Evolutionary conservation across 1,140 invertebrate genomes (phyloP), one percentile per base, ranked within the genome.

Genomic region (Mycetomoellerius zeteki): DNA sequence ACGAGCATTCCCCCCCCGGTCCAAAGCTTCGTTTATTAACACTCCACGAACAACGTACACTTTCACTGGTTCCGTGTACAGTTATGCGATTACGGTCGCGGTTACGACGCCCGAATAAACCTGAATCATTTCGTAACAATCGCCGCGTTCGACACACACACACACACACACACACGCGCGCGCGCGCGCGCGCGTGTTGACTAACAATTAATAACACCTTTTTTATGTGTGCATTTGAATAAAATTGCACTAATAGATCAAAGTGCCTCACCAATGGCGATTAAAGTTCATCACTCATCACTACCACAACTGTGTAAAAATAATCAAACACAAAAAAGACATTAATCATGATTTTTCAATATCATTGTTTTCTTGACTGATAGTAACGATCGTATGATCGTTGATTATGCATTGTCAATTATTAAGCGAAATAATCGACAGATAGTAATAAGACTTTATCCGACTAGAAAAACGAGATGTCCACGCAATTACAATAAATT

Each of bases 21-120:
- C 19, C 30, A 77, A 54, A 77, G 69, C 60, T 88, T 86, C 87
- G 62, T 89, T 88, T 64, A 86, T 89, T 89, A 88, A 69, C 87
- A 62, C 67, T 60, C 52, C n/a, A 24, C 12, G 27, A n/a, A 71
- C 69, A 64, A 73, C 33, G 27, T 52, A 52, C 37, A 89, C 89
- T 89, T 90, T 90, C 88, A 87, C 87, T 76, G 33, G n/a, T 19
- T 56, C 75, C 52, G 64, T 71, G 84, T 76, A 47, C 67, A 71
- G 78, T 81, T 87, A 87, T 78, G 64, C 58, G 87, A 67, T 43
- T 67, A 43, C 33, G 33, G 64, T 69, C 56, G 33, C 19, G 24
- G 62, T 56, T 58, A 43, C 37, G 43, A 3, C 21, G 24, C 2
- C 19, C 30, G 67, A 85, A 85, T 50, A 67, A 77, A 54, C 14